Base-by-base conservation (phyloP, 2,888 invertebrate genomes). In the Erebia epiphron region DNA sequence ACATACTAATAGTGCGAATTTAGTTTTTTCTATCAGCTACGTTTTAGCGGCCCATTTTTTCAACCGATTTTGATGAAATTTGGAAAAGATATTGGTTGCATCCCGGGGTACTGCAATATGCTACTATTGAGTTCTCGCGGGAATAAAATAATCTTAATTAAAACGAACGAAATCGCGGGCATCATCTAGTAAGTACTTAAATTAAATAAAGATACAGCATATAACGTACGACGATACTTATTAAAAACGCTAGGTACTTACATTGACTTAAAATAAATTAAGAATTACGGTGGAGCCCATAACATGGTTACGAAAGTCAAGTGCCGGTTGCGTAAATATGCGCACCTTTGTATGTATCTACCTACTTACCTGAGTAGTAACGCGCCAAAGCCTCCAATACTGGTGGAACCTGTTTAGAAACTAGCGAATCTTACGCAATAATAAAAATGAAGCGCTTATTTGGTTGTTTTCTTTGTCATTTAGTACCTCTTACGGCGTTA, bases 381-480 rank as follows among this genome's bases (percentile, higher is more conserved):
- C 43, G 58, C n/a, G 46, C 67, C 50, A 18, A 49, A 50, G 54
- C 18, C 57, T 62, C 54, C 26, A 21, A 46, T 76, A 83, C 83
- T 78, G 72, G 82, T 76, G 70, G 63, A 73, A 80, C 82, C 77
- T 69, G 83, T 83, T 82, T 78, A 77, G 76, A 75, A 75, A 75
- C 75, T 74, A 73, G 71, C 76, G 75, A 78, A 74, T 71, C 72
- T 57, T 62, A 65, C 56, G 46, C 46, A 21, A 61, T 26, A 69
- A 73, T 71, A 69, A 73, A 71, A 70, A 71, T 67, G 10, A 41
- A 41, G n/a, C 35, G 50, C 46, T 49, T 62, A 54, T 70, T 67
- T 50, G 21, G 52, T 60, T 54, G 49, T 49, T 64, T 60, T 52
- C 10, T 52, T 64, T 26, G 26, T 21, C 26, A 49, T 49, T 21